phyloP scores from a whole-genome alignment of 2,888 invertebrate species.

The Ethmia dodecea region DNA sequence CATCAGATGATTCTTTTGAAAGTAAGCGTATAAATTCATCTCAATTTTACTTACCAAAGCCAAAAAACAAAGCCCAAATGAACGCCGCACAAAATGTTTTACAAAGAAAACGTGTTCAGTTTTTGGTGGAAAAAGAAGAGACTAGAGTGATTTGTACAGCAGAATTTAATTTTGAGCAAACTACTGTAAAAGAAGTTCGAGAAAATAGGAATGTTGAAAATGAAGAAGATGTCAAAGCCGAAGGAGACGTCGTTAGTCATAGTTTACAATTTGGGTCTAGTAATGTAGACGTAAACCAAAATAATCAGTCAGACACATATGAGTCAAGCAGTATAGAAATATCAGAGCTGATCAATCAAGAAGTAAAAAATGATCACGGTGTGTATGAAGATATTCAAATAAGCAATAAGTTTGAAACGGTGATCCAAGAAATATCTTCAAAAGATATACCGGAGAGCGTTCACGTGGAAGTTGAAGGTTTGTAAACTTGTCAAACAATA shows the following conservation, averaged over 20 bases:
- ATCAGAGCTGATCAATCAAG: conserved; percentile 35
- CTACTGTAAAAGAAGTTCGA: conserved; percentile 32
- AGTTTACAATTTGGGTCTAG: conserved; percentile 44
- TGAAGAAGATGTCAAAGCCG: conserved; percentile 48
- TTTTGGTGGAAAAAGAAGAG: conserved; percentile 81
- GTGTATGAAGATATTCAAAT: conserved; percentile 30
- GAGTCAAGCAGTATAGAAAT: conserved; percentile 26
- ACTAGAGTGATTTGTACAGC: conserved; percentile 70
- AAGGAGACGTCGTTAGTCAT: conserved; percentile 62
- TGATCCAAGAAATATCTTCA: conserved; percentile 27
- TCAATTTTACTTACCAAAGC: conserved; percentile 81
- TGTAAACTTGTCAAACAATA: background rate
- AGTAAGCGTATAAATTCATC: conserved; percentile 58
- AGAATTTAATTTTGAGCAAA: conserved; percentile 61
- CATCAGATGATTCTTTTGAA: conserved; percentile 45
- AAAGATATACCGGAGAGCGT: too few relatives aligned
- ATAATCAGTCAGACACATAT: conserved; percentile 27
- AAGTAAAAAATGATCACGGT: conserved; percentile 23
- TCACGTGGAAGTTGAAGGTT: background rate
- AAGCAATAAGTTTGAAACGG: conserved; percentile 23
- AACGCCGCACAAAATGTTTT: conserved; percentile 44
- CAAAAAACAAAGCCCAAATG: conserved; percentile 50
- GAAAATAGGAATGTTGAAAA: conserved; percentile 30
- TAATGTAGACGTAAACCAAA: too few relatives aligned
- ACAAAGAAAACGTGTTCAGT: conserved; percentile 84